A percentile compares a stretch with the other conserved stretches of the same genome.
Conservation (phyloP, 2,888 invertebrate species). For the Ichneumoninae sp. region DNA sequence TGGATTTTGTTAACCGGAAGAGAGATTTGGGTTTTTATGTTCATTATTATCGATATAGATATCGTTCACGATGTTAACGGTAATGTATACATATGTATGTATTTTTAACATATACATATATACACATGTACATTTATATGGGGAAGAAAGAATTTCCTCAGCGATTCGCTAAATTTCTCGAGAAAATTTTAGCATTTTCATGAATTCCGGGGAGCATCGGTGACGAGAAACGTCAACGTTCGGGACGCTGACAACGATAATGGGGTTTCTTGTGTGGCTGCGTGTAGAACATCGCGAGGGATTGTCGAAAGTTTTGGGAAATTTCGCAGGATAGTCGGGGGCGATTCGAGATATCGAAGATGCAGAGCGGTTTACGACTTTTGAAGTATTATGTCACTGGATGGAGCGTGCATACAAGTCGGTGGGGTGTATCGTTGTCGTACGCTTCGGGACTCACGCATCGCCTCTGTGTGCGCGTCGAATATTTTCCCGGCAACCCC, state of each 20-base stretch:
- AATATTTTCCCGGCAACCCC: slow-evolving; percentile 46
- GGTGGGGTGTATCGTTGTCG: slow-evolving; percentile 26
- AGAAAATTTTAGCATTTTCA: slow-evolving; percentile 8
- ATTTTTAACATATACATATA: too few species aligned
- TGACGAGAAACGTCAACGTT: slow-evolving; percentile 30
- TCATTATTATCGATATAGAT: slow-evolving; percentile 10
- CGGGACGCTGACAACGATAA: slow-evolving; percentile 72
- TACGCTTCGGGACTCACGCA: slow-evolving; percentile 3
- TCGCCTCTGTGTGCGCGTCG: background rate
- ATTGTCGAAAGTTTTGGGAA: slow-evolving; percentile 48
- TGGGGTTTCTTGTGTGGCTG: slow-evolving; percentile 74
- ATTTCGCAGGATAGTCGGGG: slow-evolving; percentile 68
- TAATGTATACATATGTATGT: background rate
- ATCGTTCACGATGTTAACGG: background rate
- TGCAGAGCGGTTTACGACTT: slow-evolving; percentile 74
- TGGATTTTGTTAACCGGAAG: background rate
- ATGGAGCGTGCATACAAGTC: slow-evolving; percentile 39
- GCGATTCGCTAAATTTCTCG: background rate
- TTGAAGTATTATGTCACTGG: slow-evolving; percentile 72
- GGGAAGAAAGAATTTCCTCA: background rate
- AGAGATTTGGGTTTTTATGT: background rate
- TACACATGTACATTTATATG: too few species aligned
- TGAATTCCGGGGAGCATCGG: background rate
- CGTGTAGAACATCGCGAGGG: background rate
- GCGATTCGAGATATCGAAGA: slow-evolving; percentile 61